A percentile compares a stretch with the other conserved stretches of the same genome.
Evolutionary conservation across 2,888 invertebrate species (phyloP).

Genomic region (Argynnis bischoffii): DNA sequence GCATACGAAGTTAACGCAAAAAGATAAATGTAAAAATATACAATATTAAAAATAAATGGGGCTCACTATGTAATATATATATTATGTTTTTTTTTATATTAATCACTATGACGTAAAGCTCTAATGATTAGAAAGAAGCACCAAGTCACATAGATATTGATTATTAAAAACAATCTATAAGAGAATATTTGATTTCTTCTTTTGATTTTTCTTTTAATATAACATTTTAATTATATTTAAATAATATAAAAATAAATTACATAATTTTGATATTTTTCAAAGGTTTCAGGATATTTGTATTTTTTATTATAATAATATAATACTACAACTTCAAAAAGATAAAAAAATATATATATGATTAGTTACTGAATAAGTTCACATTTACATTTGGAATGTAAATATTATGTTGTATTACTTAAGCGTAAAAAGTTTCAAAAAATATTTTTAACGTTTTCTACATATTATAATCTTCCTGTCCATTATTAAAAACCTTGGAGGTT

Average conservation of each 20-base stretch:
- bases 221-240: not conserved
- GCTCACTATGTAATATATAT: not conserved
- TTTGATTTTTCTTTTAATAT: not conserved
- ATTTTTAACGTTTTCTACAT: constrained; percentile 32
- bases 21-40: not conserved
- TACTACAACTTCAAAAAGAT: constrained; percentile 4
- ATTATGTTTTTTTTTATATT: too few species aligned
- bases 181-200: not conserved
- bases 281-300: not conserved
- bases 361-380: constrained; percentile 11
- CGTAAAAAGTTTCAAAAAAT: constrained; percentile 48
- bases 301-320: constrained; percentile 14
- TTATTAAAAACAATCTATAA: not conserved
- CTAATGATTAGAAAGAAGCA: constrained; percentile 13
- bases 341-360: not conserved
- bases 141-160: not conserved
- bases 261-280: too few species aligned
- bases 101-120: too few species aligned
- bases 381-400: constrained; percentile 46
- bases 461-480: constrained; percentile 11
- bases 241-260: too few species aligned
- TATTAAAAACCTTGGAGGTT: constrained; percentile 16
- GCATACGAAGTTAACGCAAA: not conserved
- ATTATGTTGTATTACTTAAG: constrained; percentile 35
- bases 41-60: constrained; percentile 3